phyloP scores from a whole-genome alignment of 2,888 invertebrate species.

The Linnaemya tessellans region DNA sequence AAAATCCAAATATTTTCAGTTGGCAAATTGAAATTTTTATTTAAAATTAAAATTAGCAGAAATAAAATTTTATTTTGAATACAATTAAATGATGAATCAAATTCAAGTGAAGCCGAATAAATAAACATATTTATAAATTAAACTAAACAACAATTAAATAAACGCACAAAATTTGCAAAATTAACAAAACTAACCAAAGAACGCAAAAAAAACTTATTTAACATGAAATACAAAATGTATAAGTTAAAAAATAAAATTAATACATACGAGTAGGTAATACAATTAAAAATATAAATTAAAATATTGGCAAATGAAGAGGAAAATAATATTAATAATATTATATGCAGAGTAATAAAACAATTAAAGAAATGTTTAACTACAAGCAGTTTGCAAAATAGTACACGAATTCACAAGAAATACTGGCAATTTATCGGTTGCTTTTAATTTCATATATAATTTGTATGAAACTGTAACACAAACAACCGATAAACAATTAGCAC shows the following conservation, averaged over 20 bases:
- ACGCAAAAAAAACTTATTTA: slow-evolving; percentile 32
- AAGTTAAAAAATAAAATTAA: slow-evolving; percentile 35
- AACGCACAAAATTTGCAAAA: slow-evolving; percentile 8
- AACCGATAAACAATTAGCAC: too few relatives aligned
- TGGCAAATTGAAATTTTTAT: slow-evolving; percentile 51
- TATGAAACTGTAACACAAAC: background rate
- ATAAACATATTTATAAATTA: slow-evolving; percentile 7
- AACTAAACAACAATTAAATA: slow-evolving; percentile 10
- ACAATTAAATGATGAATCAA: slow-evolving; percentile 6
- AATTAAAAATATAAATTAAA: slow-evolving; percentile 60
- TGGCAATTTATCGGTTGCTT: too few relatives aligned
- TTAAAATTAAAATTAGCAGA: slow-evolving; percentile 41
- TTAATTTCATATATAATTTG: too few relatives aligned
- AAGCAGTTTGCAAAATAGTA: slow-evolving; percentile 12
- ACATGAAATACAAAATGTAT: slow-evolving; percentile 28
- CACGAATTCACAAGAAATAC: background rate
- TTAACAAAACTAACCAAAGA: slow-evolving; percentile 14
- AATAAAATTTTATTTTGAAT: slow-evolving; percentile 6
- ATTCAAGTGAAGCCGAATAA: slow-evolving; percentile 6
- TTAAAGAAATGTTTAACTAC: slow-evolving; percentile 15
- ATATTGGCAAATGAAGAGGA: slow-evolving; percentile 73
- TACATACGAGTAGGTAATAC: too few relatives aligned
- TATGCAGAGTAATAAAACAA: background rate
- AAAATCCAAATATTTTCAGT: slow-evolving; percentile 27
- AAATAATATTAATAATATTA: slow-evolving; percentile 23